Evolutionary conservation across 1,140 invertebrate species (phyloP).

Genomic region (Aricia agestis): DNA sequence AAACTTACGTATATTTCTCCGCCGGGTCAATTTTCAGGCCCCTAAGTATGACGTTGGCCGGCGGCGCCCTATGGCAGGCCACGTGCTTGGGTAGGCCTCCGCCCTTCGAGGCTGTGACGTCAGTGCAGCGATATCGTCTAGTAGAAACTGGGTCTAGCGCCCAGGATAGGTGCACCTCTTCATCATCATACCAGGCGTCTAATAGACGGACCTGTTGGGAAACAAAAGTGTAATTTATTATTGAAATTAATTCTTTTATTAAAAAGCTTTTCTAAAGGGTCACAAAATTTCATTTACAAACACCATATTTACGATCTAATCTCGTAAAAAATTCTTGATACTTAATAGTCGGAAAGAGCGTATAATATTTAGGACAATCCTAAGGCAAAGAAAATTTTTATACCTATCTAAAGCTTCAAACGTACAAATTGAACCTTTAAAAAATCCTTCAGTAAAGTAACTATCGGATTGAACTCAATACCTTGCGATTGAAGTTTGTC

Average conservation of each 20-base stretch:
- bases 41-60: slow-evolving; percentile 52
- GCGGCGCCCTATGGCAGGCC: slow-evolving; percentile 59
- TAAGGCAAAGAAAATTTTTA: no score
- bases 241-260: no score
- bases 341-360: no score
- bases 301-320: no score
- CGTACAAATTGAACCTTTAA: background rate
- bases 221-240: background rate
- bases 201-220: slow-evolving; percentile 44
- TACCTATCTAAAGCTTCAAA: background rate
- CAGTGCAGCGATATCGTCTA: slow-evolving; percentile 52
- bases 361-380: no score
- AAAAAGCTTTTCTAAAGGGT: no score
- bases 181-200: slow-evolving; percentile 61
- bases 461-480: background rate
- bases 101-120: slow-evolving; percentile 51
- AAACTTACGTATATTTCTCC: slow-evolving; percentile 60
- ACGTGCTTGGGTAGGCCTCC: slow-evolving; percentile 56
- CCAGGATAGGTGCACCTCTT: slow-evolving; percentile 65
- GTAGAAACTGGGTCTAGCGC: slow-evolving; percentile 48
- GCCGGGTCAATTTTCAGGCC: slow-evolving; percentile 60
- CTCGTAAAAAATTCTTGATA: no score
- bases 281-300: no score
- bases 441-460: background rate
- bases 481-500: background rate